These are phyloP conservation scores for Hypselothyrea guttata DNA, from an alignment of 2,888 invertebrate genomes.

Conservation along the genomic window DNA sequence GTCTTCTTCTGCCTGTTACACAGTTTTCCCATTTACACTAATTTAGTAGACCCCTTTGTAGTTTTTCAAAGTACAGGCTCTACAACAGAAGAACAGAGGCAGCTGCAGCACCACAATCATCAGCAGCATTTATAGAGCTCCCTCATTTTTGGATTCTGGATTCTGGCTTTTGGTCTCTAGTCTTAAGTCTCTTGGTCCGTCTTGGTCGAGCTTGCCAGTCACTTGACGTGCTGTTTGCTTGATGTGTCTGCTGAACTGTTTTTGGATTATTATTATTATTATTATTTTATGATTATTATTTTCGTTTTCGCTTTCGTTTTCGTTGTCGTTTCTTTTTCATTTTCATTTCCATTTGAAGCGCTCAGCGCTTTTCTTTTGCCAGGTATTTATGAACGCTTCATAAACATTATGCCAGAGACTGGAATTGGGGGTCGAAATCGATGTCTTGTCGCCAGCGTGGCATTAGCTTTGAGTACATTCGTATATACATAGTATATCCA, in stretches of 20 bases:
- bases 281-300: slow-evolving; percentile 34
- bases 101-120: slow-evolving; percentile 3
- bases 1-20: too few species aligned
- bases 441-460: slow-evolving; percentile 17
- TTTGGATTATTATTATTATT: slow-evolving; percentile 66
- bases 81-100: too few species aligned
- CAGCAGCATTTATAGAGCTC: neutral
- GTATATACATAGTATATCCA: neutral
- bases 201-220: neutral
- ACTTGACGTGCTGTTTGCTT: slow-evolving; percentile 37
- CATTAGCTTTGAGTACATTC: slow-evolving; percentile 1
- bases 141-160: neutral
- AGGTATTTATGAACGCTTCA: slow-evolving; percentile 58
- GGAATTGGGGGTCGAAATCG: neutral
- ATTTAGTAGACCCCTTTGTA: too few species aligned
- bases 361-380: slow-evolving; percentile 25
- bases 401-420: slow-evolving; percentile 25
- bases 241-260: slow-evolving; percentile 56
- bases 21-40: too few species aligned
- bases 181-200: neutral
- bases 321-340: slow-evolving; percentile 16
- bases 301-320: slow-evolving; percentile 17
- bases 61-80: too few species aligned
- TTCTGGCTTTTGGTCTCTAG: slow-evolving; percentile 4
- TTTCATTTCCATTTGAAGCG: slow-evolving; percentile 31